phyloP scores from a whole-genome alignment of 2,113 vertebrate species.

The Malaclemys terrapin region DNA sequence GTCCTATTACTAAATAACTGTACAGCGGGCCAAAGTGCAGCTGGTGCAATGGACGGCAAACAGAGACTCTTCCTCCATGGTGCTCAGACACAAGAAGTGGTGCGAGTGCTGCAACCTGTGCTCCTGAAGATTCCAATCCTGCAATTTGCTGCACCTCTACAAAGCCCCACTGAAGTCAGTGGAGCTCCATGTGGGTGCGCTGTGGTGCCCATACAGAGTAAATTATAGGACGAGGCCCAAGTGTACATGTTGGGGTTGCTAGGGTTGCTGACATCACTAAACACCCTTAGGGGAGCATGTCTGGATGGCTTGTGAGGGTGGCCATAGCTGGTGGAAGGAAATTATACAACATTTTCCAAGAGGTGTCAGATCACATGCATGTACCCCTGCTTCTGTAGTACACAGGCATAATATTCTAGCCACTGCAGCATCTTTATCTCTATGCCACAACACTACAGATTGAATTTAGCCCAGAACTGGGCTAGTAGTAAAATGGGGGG shows the following conservation, averaged over 20 bases:
- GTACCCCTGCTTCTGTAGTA: background rate
- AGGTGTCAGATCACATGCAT: background rate
- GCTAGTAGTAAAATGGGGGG: background rate
- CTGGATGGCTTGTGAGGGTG: fast-evolving
- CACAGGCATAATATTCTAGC: background rate
- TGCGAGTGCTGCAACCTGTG: background rate
- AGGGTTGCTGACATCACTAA: background rate
- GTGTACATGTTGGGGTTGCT: fast-evolving
- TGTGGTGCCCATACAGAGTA: background rate
- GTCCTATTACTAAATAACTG: background rate
- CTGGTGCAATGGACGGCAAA: background rate
- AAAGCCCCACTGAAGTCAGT: background rate
- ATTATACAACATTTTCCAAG: background rate
- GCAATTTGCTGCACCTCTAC: background rate
- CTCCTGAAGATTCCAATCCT: background rate
- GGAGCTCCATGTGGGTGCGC: background rate
- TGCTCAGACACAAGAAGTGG: background rate
- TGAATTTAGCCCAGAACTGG: background rate
- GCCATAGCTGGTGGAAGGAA: background rate
- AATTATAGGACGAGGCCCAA: background rate
- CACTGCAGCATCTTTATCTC: background rate
- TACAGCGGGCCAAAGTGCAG: fast-evolving
- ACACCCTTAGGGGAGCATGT: background rate
- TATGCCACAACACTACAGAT: background rate
- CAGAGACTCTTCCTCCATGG: fast-evolving